A percentile compares a stretch with the other conserved stretches of the same genome.
Evolutionary conservation across 2,888 invertebrate genomes (phyloP).

Genomic region (Drosophila mimetica): DNA sequence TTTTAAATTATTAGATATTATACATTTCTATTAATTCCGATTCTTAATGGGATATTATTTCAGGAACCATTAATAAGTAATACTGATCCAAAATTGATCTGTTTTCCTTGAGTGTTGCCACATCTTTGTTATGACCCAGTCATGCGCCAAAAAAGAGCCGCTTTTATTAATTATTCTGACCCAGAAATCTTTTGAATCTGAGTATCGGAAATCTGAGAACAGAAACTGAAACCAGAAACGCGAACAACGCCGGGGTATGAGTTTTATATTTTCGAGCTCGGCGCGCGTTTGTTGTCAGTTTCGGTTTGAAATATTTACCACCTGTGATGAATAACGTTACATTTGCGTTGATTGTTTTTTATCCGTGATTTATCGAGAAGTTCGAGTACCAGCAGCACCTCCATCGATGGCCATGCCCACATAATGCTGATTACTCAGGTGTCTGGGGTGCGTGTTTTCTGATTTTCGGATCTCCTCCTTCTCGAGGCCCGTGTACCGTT

Average conservation of each 20-base stretch:
- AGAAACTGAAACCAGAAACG: constrained; percentile 12
- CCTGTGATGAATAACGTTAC: constrained; percentile 81
- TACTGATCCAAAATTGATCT: constrained; percentile 3
- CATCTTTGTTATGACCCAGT: constrained; percentile 63
- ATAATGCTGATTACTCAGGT: constrained; percentile 77
- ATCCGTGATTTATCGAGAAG: constrained; percentile 71
- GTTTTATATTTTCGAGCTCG: constrained; percentile 52
- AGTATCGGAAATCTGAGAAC: constrained; percentile 53
- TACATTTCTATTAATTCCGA: too few relatives aligned
- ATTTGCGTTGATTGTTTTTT: constrained; percentile 72
- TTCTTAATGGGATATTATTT: not conserved
- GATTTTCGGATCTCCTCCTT: constrained; percentile 2
- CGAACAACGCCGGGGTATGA: constrained; percentile 5
- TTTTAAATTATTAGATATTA: not conserved
- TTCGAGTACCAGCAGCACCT: constrained; percentile 30
- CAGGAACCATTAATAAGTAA: not conserved
- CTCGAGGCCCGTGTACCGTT: constrained; percentile 67
- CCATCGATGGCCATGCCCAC: constrained; percentile 69
- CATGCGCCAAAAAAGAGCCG: constrained; percentile 60
- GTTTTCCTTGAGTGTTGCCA: constrained; percentile 6
- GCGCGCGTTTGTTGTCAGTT: constrained; percentile 79
- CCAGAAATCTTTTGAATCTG: constrained; percentile 66
- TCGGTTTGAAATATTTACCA: constrained; percentile 69
- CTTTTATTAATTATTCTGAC: constrained; percentile 77
- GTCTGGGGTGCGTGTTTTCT: constrained; percentile 48